A percentile compares a stretch with the other conserved stretches of the same genome.
phyloP scores from a whole-genome alignment of 2,888 invertebrate genomes.

The Druceiella hillmani region DNA sequence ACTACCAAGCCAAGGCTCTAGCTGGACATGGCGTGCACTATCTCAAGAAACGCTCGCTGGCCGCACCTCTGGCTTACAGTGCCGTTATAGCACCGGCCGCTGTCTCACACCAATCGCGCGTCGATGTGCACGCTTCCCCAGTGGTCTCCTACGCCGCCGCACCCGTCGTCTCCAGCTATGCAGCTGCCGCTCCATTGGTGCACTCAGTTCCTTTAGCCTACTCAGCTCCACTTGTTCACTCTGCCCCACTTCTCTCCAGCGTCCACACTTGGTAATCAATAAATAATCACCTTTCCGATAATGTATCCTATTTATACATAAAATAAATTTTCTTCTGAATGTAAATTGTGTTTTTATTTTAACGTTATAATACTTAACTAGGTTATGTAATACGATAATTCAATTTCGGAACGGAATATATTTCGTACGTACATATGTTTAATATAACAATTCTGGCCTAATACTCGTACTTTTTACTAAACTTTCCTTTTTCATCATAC shows the following conservation, averaged over 20 bases:
- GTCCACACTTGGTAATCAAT: constrained; percentile 35
- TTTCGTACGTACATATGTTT: too few relatives aligned
- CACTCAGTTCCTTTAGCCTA: constrained; percentile 25
- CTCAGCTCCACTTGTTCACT: constrained; percentile 27
- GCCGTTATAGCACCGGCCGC: constrained; percentile 28
- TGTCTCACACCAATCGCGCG: constrained; percentile 34
- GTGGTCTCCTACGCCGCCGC: constrained; percentile 4
- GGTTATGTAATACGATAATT: too few relatives aligned
- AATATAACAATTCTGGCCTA: too few relatives aligned
- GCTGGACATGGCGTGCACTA: constrained; percentile 33
- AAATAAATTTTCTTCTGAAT: too few relatives aligned
- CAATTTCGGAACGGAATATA: too few relatives aligned
- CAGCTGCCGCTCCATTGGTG: constrained; percentile 30
- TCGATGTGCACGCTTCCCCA: constrained; percentile 31
- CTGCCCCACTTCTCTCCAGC: constrained; percentile 27
- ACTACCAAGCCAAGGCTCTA: constrained; percentile 46
- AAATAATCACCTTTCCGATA: too few relatives aligned
- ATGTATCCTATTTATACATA: too few relatives aligned
- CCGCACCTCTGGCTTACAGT: constrained; percentile 17
- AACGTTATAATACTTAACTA: too few relatives aligned
- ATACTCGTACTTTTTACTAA: too few relatives aligned
- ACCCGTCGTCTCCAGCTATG: constrained; percentile 25
- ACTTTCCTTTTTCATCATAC: too few relatives aligned
- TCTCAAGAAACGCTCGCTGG: constrained; percentile 33
- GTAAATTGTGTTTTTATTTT: too few relatives aligned